These are phyloP conservation scores for Bambusicola thoracicus DNA, from an alignment of 2,113 vertebrate species.

Conservation along the genomic window DNA sequence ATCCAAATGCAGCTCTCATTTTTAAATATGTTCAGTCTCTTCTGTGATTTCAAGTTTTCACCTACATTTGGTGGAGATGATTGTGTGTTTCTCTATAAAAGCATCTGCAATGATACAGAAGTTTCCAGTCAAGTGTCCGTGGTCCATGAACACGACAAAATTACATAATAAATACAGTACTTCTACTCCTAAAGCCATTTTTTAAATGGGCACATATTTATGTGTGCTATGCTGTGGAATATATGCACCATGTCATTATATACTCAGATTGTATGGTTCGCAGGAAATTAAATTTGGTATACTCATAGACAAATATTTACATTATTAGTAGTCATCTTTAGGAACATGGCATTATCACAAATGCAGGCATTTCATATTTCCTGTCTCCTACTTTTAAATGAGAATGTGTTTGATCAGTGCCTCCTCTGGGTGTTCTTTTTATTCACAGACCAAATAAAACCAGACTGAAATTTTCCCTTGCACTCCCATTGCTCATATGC, in stretches of 20 bases:
- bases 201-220: neutral
- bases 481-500: neutral
- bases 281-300: neutral
- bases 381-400: neutral
- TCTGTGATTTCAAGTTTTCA: neutral
- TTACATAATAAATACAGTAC: neutral
- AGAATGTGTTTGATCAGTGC: neutral
- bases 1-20: neutral
- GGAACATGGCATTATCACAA: neutral
- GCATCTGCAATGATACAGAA: neutral
- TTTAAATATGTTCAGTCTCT: neutral
- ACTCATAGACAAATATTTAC: neutral
- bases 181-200: neutral
- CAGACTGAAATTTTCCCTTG: neutral
- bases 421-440: slow-evolving; percentile 10
- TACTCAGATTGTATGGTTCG: neutral
- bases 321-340: neutral
- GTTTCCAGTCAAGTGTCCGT: neutral
- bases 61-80: neutral
- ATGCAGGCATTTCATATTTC: slow-evolving; percentile 10
- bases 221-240: neutral
- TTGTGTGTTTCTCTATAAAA: neutral
- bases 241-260: neutral
- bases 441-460: neutral
- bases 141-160: neutral